Evolutionary conservation across 2,113 vertebrate genomes (phyloP).

Genomic region (Petroica traversi): DNA sequence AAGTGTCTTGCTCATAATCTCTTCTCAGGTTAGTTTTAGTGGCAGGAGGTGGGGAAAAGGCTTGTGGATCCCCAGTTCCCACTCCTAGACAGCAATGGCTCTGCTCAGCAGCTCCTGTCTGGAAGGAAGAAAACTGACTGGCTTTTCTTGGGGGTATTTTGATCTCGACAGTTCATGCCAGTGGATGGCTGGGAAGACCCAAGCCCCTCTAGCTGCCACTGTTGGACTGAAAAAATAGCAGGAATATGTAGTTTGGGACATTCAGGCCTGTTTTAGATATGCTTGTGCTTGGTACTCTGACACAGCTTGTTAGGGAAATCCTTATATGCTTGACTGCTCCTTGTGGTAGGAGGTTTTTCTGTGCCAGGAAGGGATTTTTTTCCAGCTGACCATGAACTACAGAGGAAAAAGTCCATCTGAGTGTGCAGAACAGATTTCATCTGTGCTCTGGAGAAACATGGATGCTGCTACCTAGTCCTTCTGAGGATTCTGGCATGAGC

Average conservation of each 20-base stretch:
- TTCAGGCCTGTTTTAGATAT: not conserved
- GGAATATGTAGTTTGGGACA: not conserved
- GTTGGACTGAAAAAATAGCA: not conserved
- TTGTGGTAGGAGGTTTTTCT: not conserved
- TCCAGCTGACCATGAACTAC: not conserved
- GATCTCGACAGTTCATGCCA: not conserved
- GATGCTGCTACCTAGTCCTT: accelerated
- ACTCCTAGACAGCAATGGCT: not conserved
- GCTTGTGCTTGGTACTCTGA: not conserved
- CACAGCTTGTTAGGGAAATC: not conserved
- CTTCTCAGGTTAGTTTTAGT: not conserved
- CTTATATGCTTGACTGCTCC: not conserved
- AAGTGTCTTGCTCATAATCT: not conserved
- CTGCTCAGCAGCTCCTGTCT: not conserved
- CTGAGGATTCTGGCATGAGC: not conserved
- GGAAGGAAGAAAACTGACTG: not conserved
- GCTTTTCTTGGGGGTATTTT: not conserved
- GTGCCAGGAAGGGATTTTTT: not conserved
- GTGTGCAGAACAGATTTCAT: not conserved
- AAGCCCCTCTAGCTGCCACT: not conserved
- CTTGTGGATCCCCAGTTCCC: not conserved
- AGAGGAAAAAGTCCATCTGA: not conserved
- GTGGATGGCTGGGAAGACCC: not conserved
- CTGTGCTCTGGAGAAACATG: not conserved
- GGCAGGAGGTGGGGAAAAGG: not conserved